Evolutionary conservation across 2,888 invertebrate species (phyloP).

Genomic region (Theodoxus fluviatilis): DNA sequence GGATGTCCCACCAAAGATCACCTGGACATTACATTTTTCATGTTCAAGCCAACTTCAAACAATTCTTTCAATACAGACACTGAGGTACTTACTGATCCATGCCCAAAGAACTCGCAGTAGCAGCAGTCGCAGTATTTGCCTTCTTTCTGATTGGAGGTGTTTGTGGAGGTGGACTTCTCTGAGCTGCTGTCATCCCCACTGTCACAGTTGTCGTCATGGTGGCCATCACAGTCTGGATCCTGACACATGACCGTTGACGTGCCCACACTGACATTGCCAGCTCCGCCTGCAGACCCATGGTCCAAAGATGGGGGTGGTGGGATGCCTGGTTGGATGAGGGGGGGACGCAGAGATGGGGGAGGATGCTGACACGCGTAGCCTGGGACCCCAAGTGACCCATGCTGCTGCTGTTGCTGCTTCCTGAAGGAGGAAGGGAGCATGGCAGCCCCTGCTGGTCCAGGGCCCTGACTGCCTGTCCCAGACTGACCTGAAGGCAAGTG

Average conservation of each 20-base stretch:
- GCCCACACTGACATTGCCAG: constrained; percentile 56
- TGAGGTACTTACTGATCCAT: constrained; percentile 69
- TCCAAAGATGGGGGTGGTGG: constrained; percentile 45
- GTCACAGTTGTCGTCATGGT: constrained; percentile 60
- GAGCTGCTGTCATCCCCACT: constrained; percentile 66
- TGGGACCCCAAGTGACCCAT: background rate
- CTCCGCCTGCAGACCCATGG: no score
- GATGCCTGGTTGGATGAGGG: constrained; percentile 31
- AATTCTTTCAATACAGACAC: no score
- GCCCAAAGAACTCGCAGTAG: constrained; percentile 83
- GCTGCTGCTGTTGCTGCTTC: constrained; percentile 18
- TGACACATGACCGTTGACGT: constrained; percentile 52
- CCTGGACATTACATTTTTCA: background rate
- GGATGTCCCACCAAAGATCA: no score
- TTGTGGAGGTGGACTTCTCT: constrained; percentile 67
- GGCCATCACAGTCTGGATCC: constrained; percentile 58
- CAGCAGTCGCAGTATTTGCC: constrained; percentile 76
- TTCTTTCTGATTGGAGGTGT: constrained; percentile 66
- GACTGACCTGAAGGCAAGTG: background rate
- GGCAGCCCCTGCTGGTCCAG: background rate
- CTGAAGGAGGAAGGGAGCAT: constrained; percentile 16
- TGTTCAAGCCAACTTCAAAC: background rate
- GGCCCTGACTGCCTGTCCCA: background rate
- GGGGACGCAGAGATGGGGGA: background rate
- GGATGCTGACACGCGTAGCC: no score